Evolutionary conservation across 2,113 vertebrate species (phyloP).

Genomic region (Recurvirostra avosetta): DNA sequence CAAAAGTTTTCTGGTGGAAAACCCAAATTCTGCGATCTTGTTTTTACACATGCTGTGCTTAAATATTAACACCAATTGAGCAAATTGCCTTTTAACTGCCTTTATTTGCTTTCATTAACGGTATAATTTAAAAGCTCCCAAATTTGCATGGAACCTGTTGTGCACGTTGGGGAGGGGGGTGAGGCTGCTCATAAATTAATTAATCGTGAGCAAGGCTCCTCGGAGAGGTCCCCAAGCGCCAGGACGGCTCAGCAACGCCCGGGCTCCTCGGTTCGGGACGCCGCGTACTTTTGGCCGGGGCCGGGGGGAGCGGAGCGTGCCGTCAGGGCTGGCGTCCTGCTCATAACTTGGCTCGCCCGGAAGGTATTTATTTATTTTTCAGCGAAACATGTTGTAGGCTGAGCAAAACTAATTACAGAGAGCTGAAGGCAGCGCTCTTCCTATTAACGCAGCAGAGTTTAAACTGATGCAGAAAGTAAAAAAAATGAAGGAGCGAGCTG

Average conservation of each 20-base stretch:
- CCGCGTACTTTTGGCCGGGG: constrained; percentile 59
- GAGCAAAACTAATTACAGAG: constrained; percentile 30
- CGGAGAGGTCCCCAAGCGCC: not conserved
- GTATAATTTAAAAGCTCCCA: constrained; percentile 83
- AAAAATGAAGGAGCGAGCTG: not conserved
- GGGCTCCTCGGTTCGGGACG: not conserved
- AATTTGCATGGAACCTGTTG: constrained; percentile 83
- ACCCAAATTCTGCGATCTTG: constrained; percentile 61
- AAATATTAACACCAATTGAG: constrained; percentile 87
- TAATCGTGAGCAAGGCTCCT: constrained; percentile 48
- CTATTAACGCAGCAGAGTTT: not conserved
- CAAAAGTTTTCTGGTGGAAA: constrained; percentile 39
- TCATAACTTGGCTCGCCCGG: constrained; percentile 37
- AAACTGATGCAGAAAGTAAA: not conserved
- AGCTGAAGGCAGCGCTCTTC: constrained; percentile 13
- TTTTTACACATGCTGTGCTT: constrained; percentile 82
- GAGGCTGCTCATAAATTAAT: constrained; percentile 56
- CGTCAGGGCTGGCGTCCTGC: not conserved
- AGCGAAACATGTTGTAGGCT: constrained; percentile 45
- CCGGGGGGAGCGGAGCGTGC: not conserved
- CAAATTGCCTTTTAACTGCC: constrained; percentile 86
- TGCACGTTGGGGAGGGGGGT: constrained; percentile 31
- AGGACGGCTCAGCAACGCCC: not conserved
- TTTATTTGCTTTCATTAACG: constrained; percentile 87
- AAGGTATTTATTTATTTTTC: constrained; percentile 57